phyloP scores from a whole-genome alignment of 2,113 vertebrate species.

The Crocuta crocuta region DNA sequence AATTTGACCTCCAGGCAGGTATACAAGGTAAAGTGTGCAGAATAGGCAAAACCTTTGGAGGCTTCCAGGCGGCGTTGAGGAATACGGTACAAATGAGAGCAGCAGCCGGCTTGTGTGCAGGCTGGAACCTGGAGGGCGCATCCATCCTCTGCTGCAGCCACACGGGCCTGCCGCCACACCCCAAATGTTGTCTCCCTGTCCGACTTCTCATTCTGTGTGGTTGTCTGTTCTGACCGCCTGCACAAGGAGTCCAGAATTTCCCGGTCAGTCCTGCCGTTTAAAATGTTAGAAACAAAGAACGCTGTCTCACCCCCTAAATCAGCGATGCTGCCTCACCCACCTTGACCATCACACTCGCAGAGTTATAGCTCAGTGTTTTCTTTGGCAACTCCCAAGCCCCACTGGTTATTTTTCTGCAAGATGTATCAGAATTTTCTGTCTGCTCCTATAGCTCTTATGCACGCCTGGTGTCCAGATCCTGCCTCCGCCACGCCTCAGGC shows the following conservation, averaged over 20 bases:
- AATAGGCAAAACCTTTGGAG: background rate
- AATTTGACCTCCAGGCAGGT: background rate
- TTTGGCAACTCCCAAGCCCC: background rate
- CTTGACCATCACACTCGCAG: background rate
- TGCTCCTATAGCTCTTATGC: background rate
- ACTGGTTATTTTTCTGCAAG: background rate
- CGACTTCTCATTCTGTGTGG: accelerated
- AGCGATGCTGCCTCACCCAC: background rate
- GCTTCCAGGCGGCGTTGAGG: background rate
- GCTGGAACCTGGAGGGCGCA: background rate
- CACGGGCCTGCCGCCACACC: background rate
- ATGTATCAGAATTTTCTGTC: background rate
- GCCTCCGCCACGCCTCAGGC: no score
- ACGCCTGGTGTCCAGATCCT: background rate
- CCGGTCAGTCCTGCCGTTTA: background rate
- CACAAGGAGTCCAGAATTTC: background rate
- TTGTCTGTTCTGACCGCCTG: background rate
- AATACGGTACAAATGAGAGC: no score
- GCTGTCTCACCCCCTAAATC: background rate
- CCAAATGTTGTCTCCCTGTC: no score
- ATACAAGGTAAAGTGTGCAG: background rate
- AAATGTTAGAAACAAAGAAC: background rate
- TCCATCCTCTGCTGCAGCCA: background rate
- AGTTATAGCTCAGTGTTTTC: background rate
- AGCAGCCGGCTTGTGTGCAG: background rate